Base-by-base conservation (phyloP, 2,888 invertebrate species). In the Cordilura impudica region DNA sequence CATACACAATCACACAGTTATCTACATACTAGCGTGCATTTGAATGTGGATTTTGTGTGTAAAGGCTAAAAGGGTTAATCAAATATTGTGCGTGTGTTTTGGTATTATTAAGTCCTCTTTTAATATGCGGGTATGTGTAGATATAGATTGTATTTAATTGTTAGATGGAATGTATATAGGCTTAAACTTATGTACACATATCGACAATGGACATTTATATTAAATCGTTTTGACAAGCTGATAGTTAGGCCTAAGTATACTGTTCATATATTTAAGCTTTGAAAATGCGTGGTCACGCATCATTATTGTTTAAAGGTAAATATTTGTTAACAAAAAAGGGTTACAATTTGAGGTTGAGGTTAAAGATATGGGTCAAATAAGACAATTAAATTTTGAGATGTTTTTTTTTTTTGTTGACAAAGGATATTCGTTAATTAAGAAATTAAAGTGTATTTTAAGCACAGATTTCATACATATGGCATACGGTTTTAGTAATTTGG, bases 251-350 rank as follows among this genome's bases (percentile, higher is more conserved):
- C 26, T 12, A 51, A 45, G 18, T 45, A 45, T 66, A 51, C 29
- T 54, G 31, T 12, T 18, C 70, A 43, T 61, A 19, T 19, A 43
- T 16, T 56, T 75, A 51, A 49, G 14, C 29, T n/a, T 35, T 67
- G 43, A 35, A 74, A 84, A 87, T 87, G 87, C 87, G 85, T 86
- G 87, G 87, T 86, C 87, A 87, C 87, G 87, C 88, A 85, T 86
- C 86, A 86, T 87, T 87, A 85, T 86, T 75, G 71, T 75, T 84
- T 74, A 60, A 16, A 66, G 66, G 61, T 74, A 77, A 81, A 77
- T 70, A 73, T 74, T 76, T 77, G 70, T 67, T 67, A 54, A 54
- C 51, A n/a, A 19, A 26, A 75, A 75, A 72, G 56, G 79, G 75
- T 71, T 79, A 72, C 63, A 60, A 51, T 65, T 39, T 66, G 54